Evolutionary conservation across 92 coral and sea anemone species (phyloP), one percentile per base, ranked within the genome.

Genomic region (Epizoanthus illoricatus): DNA sequence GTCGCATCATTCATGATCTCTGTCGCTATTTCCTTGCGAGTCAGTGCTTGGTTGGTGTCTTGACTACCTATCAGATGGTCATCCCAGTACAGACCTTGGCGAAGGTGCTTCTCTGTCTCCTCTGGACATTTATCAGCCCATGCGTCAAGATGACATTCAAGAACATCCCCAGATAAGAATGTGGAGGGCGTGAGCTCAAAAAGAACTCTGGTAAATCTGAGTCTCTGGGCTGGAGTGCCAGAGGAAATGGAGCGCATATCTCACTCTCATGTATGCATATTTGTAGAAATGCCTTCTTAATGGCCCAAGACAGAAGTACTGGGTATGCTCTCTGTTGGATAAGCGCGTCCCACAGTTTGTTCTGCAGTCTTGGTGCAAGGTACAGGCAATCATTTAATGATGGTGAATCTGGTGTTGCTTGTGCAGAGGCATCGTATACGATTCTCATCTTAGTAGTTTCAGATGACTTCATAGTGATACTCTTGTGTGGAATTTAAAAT

Each of bases 11-110:
- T 68, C 40, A 85, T 85, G 21, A 88, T 88, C 9, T 80, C 55
- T 54, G 39, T 80, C 5, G 89, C 84, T 2, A 60, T 66, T 1
- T 84, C 54, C 56, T 74, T 88, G 79, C 55, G 75, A 49, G 70
- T 54, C 75, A 43, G 62, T 18, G 89, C 85, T 76, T 81, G 61
- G 15, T 33, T 18, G 43, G 80, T 74, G 43, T 84, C 76, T 15
- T 76, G 60, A 10, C 71, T 52, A 10, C 92, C 81, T 13, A 84
- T 59, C 4, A 89, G 68, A 4, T 74, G 75, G 58, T 89, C 84
- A 56, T 85, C 89, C 8, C 81, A 87, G 71, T 88, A 88, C 74
- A 88, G 86, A 28, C 85, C 76, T n/a, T 47, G 65, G 58, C 85
- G 68, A 5, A 87, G 71, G 79, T n/a, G n/a, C n/a, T n/a, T 69